phyloP scores from a whole-genome alignment of 2,113 vertebrate genomes.

The Butastur rufipennis region DNA sequence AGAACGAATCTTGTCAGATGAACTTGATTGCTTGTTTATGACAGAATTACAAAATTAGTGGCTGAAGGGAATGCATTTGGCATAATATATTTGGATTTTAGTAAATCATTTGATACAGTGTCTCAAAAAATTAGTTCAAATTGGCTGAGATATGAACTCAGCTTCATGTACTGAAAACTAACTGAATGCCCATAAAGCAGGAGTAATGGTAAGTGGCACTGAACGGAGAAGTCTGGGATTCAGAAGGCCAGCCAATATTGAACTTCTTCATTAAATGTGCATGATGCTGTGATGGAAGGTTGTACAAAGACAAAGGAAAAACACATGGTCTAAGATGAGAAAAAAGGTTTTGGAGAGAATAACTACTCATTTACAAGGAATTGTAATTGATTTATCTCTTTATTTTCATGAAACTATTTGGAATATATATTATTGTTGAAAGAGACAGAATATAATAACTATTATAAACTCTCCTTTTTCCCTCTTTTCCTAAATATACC shows the following conservation, averaged over 20 bases:
- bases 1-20: conserved; percentile 19
- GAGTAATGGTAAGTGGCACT: neutral
- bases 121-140: conserved; percentile 49
- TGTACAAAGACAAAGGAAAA: neutral
- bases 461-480: fast-evolving
- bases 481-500: neutral
- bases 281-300: neutral
- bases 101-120: conserved; percentile 47
- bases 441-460: neutral
- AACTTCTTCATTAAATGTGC: neutral
- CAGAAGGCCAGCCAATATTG: neutral
- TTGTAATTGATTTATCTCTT: neutral
- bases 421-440: neutral
- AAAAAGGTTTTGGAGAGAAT: neutral
- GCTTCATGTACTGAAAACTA: conserved; percentile 19
- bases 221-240: neutral
- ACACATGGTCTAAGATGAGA: neutral
- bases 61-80: conserved; percentile 46
- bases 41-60: conserved; percentile 52
- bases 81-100: conserved; percentile 54
- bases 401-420: neutral
- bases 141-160: conserved; percentile 15
- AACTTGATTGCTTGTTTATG: conserved; percentile 51
- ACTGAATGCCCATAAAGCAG: neutral
- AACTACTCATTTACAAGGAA: neutral